A percentile compares a stretch with the other conserved stretches of the same genome.
Conservation (phyloP, 2,113 vertebrate genomes). For the Odontesthes bonariensis region DNA sequence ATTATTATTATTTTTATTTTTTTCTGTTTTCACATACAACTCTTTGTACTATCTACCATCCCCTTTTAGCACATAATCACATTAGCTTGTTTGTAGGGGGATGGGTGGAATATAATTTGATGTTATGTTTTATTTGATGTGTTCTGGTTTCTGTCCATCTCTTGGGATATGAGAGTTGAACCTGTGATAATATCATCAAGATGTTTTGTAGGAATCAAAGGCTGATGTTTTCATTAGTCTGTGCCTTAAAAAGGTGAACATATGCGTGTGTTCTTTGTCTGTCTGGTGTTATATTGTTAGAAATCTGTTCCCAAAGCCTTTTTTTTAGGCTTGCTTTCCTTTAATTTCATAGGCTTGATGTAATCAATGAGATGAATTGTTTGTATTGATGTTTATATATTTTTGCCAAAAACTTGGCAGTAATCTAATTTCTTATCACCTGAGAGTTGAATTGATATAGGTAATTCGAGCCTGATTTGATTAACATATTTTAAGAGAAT, state of each 20-base stretch:
- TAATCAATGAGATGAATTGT: not conserved
- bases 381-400: conserved; percentile 2
- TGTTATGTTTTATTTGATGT: conserved; percentile 45
- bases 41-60: conserved; percentile 2
- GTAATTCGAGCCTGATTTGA: conserved; percentile 33
- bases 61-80: conserved; percentile 21
- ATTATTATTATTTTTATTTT: not conserved
- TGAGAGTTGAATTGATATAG: conserved; percentile 13
- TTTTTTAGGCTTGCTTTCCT: conserved; percentile 19
- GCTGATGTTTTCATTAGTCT: conserved; percentile 49
- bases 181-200: conserved; percentile 53
- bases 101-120: conserved; percentile 28
- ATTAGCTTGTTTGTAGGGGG: conserved; percentile 33
- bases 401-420: conserved; percentile 9
- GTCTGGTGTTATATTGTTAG: conserved; percentile 13
- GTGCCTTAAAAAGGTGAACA: conserved; percentile 40
- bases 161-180: conserved; percentile 44
- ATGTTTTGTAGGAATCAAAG: conserved; percentile 53
- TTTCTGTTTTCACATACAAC: not conserved
- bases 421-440: conserved; percentile 2
- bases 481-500: conserved; percentile 38
- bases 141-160: conserved; percentile 34
- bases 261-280: conserved; percentile 14
- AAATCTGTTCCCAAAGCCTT: not conserved
- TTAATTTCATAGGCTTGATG: conserved; percentile 7